Evolutionary conservation across 2,888 invertebrate genomes (phyloP).

Genomic region (Galeopsomyia nigrocyanea): DNA sequence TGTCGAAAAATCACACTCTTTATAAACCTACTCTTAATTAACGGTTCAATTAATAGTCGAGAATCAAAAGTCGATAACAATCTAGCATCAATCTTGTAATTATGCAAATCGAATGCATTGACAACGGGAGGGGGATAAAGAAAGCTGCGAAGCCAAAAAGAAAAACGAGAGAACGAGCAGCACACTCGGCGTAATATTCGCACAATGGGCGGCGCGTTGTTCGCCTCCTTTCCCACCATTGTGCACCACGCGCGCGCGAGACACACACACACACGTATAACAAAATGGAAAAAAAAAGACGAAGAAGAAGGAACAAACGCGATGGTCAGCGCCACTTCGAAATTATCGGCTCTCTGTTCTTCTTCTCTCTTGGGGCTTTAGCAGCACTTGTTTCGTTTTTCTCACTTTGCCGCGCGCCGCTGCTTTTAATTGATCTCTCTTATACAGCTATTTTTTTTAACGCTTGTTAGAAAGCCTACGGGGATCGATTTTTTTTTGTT

Average conservation of each 20-base stretch:
- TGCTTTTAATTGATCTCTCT: no score
- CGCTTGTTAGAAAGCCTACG: no score
- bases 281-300: not conserved
- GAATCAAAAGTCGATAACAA: slow-evolving; percentile 13
- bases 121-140: not conserved
- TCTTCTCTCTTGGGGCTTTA: not conserved
- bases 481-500: no score
- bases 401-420: no score
- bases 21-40: slow-evolving; percentile 2
- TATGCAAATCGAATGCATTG: slow-evolving; percentile 32
- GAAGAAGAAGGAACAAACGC: slow-evolving; percentile 3
- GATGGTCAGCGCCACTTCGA: slow-evolving; percentile 12
- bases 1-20: not conserved
- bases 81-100: slow-evolving; percentile 32
- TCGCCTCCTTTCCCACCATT: slow-evolving; percentile 13
- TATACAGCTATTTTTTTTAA: no score
- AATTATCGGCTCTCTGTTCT: not conserved
- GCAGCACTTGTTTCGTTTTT: no score
- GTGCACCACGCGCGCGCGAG: not conserved
- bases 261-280: not conserved
- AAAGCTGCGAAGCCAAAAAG: slow-evolving; percentile 5
- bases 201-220: slow-evolving; percentile 21
- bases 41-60: slow-evolving; percentile 6
- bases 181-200: slow-evolving; percentile 19
- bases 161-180: slow-evolving; percentile 4